phyloP scores from a whole-genome alignment of 2,113 vertebrate genomes.

The Xyliphius kryptos region DNA sequence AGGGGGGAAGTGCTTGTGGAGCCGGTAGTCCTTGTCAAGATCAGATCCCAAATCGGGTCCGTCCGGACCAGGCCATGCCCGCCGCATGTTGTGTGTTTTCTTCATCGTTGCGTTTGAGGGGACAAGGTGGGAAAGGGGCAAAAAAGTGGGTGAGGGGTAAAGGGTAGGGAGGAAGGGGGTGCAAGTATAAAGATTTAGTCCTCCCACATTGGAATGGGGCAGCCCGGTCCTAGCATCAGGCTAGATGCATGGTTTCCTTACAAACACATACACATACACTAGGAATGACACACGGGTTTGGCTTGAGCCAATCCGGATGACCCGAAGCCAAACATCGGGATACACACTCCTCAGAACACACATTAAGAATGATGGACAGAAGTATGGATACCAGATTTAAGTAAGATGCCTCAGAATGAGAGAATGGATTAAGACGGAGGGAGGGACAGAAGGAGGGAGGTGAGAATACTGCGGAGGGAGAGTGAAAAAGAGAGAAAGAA shows the following conservation, averaged over 20 bases:
- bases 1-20: conserved; percentile 94
- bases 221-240: conserved; percentile 69
- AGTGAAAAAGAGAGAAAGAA: conserved; percentile 50
- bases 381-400: conserved; percentile 24
- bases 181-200: conserved; percentile 73
- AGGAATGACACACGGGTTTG: conserved; percentile 55
- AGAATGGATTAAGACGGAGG: conserved; percentile 49
- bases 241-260: conserved; percentile 65
- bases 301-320: conserved; percentile 80
- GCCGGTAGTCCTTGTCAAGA: conserved; percentile 95
- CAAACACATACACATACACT: conserved; percentile 22
- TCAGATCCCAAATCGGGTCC: conserved; percentile 89
- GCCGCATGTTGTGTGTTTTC: conserved; percentile 92
- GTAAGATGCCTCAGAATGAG: conserved; percentile 32
- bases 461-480: conserved; percentile 40
- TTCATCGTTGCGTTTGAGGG: conserved; percentile 76
- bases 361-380: conserved; percentile 68
- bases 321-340: conserved; percentile 82
- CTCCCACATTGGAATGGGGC: conserved; percentile 69
- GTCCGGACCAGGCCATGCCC: conserved; percentile 95
- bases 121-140: conserved; percentile 35
- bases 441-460: conserved; percentile 55
- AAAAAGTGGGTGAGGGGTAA: conserved; percentile 21
- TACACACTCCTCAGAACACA: conserved; percentile 82
- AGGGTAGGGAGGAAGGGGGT: conserved; percentile 48